Evolutionary conservation across 2,888 invertebrate species (phyloP), one percentile per base, ranked within the genome.

Genomic region (Oeneis ivallda): DNA sequence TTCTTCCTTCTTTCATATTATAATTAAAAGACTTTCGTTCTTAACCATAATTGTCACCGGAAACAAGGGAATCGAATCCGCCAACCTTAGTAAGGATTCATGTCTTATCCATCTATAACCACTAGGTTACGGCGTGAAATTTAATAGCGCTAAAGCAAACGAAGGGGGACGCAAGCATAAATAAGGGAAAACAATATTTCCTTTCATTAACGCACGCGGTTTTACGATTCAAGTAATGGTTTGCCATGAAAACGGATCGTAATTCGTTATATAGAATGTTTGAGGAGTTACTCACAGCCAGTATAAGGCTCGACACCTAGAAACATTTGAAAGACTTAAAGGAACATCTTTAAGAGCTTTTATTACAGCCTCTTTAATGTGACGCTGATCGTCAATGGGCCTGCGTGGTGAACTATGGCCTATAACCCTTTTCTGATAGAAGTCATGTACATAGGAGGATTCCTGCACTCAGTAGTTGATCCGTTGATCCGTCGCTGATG

Each of bases 181-280:
- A 41, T 43, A 52, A 69, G 69, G 67, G 70, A 66, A 68, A 74
- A 71, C 71, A 74, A 75, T 71, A 72, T 70, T 72, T 70, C 70
- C 72, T 72, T 71, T 75, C 70, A 66, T 70, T 53, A 66, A 19
- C 50, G 53, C 57, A 67, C 64, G 65, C 70, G 70, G 70, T 74
- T 79, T 77, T 78, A 81, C 75, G 74, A 72, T 74, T 70, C 65
- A 73, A 72, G 70, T 79, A 76, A 81, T 74, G 74, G 73, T 70
- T 15, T 66, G 66, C 75, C 76, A 74, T 79, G 78, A 80, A 80
- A 78, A 72, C 75, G 71, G 69, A 72, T 72, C 69, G 71, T 76
- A 71, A 77, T 74, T 72, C 69, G 71, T 76, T 71, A 77, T 74
- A 75, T 72, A 72, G 72, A 76, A 74, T 70, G 73, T 71, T 72